Base-by-base conservation (phyloP, 2,113 vertebrate genomes). In the Anolis carolinensis region DNA sequence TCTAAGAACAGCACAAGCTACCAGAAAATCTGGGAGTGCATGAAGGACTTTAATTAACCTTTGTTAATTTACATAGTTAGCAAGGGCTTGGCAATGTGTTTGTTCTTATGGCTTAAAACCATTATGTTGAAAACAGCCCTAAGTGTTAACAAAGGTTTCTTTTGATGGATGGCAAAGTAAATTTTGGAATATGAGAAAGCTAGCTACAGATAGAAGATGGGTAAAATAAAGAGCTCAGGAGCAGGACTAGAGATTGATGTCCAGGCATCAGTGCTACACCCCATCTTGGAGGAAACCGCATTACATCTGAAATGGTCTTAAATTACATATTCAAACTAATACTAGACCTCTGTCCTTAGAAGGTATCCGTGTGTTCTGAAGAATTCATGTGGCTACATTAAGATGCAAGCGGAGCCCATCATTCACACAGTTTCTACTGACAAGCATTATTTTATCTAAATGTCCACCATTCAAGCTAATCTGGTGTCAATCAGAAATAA, bases 401-500 rank as follows among this genome's bases (percentile, higher is more conserved):
- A 44, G 39, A 44, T 44, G 23, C 32, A 77, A 52, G 52, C 75
- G n/a, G 30, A 77, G 52, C 20, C 48, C 75, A 32, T 32, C 75
- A n/a, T 50, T 6, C 52, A 16, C 50, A 77, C n/a, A 68, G 44
- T 84, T 79, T 82, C 68, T 21, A 9, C 84, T 79, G 65, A 59
- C 25, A 62, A 23, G 65, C 9, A n/a, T 16, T 44, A 71, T 79
- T 79, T 30, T 20, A 23, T 70, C 18, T 36, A 79, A 5, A 18
- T 70, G 76, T 75, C 52, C n/a, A 50, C 5, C 48, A 52, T 14
- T 27, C 32, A 55, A 16, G 21, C 10, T 32, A 50, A 84, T 76
- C 72, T 76, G 72, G 20, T 76, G 72, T 32, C 73, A 76, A 39
- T 65, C 72, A 68, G 62, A 84, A 84, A 52, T 50, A 67, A 84